Evolutionary conservation across 2,113 vertebrate genomes (phyloP).

Genomic region (Mobula birostris): DNA sequence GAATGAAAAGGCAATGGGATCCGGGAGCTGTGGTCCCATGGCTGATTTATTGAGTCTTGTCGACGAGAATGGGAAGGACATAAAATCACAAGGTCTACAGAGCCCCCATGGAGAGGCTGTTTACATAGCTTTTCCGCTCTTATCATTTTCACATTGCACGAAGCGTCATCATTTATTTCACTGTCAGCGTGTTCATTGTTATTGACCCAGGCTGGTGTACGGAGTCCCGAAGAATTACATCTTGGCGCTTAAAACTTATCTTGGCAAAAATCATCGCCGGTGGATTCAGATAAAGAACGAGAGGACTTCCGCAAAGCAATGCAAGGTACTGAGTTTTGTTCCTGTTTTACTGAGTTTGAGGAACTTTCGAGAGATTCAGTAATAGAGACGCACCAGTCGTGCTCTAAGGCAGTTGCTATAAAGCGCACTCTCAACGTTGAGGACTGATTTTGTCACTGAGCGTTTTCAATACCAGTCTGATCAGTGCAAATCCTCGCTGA

Average conservation of each 20-base stretch:
- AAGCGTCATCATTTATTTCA: neutral
- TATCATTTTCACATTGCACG: neutral
- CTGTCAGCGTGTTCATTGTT: neutral
- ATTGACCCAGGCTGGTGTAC: neutral
- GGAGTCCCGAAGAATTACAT: no score
- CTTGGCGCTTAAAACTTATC: no score
- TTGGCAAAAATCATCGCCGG: neutral
- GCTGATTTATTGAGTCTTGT: neutral
- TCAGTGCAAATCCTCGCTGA: neutral
- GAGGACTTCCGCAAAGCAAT: neutral
- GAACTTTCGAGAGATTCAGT: neutral
- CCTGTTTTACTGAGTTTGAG: neutral
- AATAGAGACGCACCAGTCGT: neutral
- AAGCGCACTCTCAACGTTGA: neutral
- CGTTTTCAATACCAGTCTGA: neutral
- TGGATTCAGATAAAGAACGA: neutral
- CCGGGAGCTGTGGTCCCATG: neutral
- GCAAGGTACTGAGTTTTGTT: neutral
- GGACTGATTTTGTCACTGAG: neutral
- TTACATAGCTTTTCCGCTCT: neutral
- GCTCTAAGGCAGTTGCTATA: neutral
- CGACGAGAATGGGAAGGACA: neutral
- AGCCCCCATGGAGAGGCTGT: neutral
- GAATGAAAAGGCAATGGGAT: neutral
- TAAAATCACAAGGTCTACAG: neutral